Conservation (phyloP, 2,888 invertebrate genomes). For the Lacanobia wlatinum region DNA sequence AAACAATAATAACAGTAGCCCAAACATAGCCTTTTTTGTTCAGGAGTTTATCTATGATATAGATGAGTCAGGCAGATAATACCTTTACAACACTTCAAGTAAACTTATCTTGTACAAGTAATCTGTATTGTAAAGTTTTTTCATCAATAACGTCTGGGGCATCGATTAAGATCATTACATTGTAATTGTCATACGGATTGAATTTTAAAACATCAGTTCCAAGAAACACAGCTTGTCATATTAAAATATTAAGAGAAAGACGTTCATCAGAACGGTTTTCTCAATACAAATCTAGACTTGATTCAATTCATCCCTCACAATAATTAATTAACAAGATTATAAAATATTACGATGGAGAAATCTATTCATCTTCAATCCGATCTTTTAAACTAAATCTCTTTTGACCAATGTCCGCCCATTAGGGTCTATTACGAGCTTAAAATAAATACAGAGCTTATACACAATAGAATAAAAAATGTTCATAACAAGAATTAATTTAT, state of each 20-base stretch:
- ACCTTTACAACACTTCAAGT: slow-evolving; percentile 72
- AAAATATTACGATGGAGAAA: slow-evolving; percentile 50
- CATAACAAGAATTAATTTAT: slow-evolving; percentile 90
- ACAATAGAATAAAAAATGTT: slow-evolving; percentile 89
- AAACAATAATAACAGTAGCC: slow-evolving; percentile 84
- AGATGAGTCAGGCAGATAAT: slow-evolving; percentile 80
- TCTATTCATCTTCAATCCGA: slow-evolving; percentile 68
- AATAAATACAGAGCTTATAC: slow-evolving; percentile 84
- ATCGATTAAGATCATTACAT: slow-evolving; percentile 70
- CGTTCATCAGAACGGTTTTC: neutral
- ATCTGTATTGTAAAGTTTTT: slow-evolving; percentile 76
- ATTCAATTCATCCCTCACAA: slow-evolving; percentile 20
- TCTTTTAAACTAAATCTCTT: slow-evolving; percentile 74
- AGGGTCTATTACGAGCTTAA: slow-evolving; percentile 82
- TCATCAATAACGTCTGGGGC: slow-evolving; percentile 60
- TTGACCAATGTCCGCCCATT: slow-evolving; percentile 89
- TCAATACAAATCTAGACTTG: slow-evolving; percentile 1
- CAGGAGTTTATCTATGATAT: slow-evolving; percentile 74
- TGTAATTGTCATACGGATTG: slow-evolving; percentile 38
- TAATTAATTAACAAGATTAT: slow-evolving; percentile 41
- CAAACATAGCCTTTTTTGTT: slow-evolving; percentile 76
- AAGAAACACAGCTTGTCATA: slow-evolving; percentile 1
- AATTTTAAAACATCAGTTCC: slow-evolving; percentile 14
- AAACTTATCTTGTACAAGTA: slow-evolving; percentile 79
- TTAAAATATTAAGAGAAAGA: neutral